Evolutionary conservation across 2,888 invertebrate genomes (phyloP).

Genomic region (Pristionchus exspectatus): DNA sequence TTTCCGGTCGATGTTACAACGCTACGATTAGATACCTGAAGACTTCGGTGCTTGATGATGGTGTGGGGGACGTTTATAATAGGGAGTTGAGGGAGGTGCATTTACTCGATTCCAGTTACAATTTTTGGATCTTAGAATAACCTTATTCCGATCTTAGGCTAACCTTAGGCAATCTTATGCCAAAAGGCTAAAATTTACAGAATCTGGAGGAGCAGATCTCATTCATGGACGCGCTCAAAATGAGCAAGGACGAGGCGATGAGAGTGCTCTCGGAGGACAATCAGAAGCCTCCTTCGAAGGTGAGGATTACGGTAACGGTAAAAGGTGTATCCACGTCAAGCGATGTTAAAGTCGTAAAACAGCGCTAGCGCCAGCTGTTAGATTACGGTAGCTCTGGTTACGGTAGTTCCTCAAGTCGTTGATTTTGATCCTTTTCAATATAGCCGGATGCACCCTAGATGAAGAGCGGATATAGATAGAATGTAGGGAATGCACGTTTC

Average conservation of each 20-base stretch:
- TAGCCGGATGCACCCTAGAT: neutral
- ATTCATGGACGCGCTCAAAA: conserved; percentile 35
- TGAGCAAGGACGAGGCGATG: conserved; percentile 51
- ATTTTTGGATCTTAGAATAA: neutral
- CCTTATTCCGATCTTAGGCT: too few relatives aligned
- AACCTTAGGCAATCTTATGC: neutral
- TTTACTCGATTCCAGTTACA: neutral
- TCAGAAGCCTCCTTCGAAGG: neutral
- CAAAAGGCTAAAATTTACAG: neutral
- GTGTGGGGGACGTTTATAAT: neutral
- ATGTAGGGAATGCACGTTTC: neutral
- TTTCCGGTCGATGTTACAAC: neutral
- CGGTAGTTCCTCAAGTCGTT: too few relatives aligned
- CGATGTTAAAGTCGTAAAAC: too few relatives aligned
- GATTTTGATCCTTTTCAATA: neutral
- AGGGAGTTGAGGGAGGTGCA: neutral
- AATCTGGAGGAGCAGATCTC: conserved; percentile 50
- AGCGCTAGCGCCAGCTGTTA: too few relatives aligned
- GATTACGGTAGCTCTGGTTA: too few relatives aligned
- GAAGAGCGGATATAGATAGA: neutral
- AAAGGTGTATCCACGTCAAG: too few relatives aligned
- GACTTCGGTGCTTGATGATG: neutral
- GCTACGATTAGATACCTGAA: neutral
- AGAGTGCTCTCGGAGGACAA: neutral
- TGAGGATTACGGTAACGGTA: neutral